Percentiles rank a stretch among this genome's conserved stretches.
phyloP scores from a whole-genome alignment of 2,797 vertebrate species.

The Mus minutoides region DNA sequence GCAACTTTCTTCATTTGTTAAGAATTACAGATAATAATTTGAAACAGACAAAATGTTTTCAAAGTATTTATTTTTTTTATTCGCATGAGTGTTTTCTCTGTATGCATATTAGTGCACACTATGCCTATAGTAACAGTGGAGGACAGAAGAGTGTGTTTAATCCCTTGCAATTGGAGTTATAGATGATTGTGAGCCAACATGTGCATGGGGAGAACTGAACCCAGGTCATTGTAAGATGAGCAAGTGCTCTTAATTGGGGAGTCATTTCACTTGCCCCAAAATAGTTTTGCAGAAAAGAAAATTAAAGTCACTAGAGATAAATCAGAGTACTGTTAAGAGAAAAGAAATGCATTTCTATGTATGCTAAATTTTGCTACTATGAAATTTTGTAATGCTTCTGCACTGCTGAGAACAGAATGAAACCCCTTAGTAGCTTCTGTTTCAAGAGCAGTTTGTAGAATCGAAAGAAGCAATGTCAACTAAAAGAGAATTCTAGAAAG shows the following conservation, averaged over 20 bases:
- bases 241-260: too few relatives aligned
- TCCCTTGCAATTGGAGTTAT: neutral
- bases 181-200: neutral
- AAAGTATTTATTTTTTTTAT: neutral
- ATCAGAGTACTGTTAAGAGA: neutral
- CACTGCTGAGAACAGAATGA: neutral
- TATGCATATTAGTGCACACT: neutral
- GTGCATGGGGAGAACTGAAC: neutral
- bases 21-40: neutral
- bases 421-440: neutral
- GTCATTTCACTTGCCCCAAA: neutral
- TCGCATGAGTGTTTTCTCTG: neutral
- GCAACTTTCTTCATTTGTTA: neutral
- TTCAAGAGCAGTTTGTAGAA: neutral
- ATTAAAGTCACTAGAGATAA: neutral
- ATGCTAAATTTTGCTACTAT: neutral
- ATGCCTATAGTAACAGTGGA: too few relatives aligned
- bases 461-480: neutral
- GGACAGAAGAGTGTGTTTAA: neutral
- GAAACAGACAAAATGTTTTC: neutral
- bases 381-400: too few relatives aligned
- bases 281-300: neutral
- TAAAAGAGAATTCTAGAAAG: neutral
- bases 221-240: neutral
- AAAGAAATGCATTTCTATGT: neutral